Base-by-base conservation (phyloP, 2,888 invertebrate genomes). In the Endotricha flammealis region DNA sequence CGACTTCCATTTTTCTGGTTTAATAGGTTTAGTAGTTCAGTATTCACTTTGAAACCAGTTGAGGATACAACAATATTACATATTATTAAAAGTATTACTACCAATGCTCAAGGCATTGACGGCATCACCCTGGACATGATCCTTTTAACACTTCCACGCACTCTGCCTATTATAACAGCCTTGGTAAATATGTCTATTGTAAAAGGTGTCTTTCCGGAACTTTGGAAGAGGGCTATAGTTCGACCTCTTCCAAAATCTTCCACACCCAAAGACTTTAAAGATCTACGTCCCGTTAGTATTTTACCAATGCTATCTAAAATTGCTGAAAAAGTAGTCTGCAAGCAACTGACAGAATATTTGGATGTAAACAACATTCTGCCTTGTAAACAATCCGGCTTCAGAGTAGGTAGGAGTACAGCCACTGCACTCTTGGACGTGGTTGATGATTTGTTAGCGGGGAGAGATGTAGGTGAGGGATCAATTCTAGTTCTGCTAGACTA, bases 401-500 rank as follows among this genome's bases (percentile, higher is more conserved):
- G 27, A 3, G 5, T 13, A 8, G 12, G 27, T n/a, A 28, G 27
- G 13, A 12, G 27, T 13, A 28, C 27, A 12, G 27, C 12, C 12
- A 28, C 27, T 6, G 27, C 27, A 28, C 12, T 28, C 1, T 13
- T 28, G 9, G 31, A 37, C 4, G 17, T 36, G 4, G 10, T 31
- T 4, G 36, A 30, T 7, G 23, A 30, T n/a, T 31, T 30, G 4
- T 14, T n/a, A n/a, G n/a, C n/a, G n/a, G n/a, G 28, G 13, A 22
- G 13, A 7, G 29, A 29, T 8, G 38, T 16, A 4, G 14, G 12
- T 27, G 29, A 13, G 11, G 29, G 12, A n/a, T 16, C 29, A 1
- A 14, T 29, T 16, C 33, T 41, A 6, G 29, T 41, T 0, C 28
- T 46, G n/a, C 28, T 42, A 1, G 38, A 41, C 13, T 44, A 29